Conservation (phyloP, 2,888 invertebrate species). For the Tetheella fluctuosa region DNA sequence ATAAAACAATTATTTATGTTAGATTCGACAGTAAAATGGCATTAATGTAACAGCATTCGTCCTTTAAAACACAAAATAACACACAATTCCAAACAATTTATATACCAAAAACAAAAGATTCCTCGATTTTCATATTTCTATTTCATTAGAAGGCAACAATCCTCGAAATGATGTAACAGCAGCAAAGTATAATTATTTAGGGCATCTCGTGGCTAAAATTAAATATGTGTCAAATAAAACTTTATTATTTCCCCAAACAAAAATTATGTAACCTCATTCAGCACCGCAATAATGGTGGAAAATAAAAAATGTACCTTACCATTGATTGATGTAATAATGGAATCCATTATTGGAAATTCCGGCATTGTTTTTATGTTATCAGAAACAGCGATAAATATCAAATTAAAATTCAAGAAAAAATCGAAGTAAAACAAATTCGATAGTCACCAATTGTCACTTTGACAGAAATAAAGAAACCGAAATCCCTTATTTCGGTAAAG, state of each 20-base stretch:
- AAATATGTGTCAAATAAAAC: slow-evolving; percentile 69
- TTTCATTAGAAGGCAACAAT: slow-evolving; percentile 25
- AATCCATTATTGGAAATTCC: slow-evolving; percentile 67
- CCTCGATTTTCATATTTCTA: slow-evolving; percentile 48
- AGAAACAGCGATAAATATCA: slow-evolving; percentile 14
- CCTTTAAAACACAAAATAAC: background rate
- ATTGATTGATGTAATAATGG: slow-evolving; percentile 68
- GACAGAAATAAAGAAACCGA: too few species aligned
- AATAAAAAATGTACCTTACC: slow-evolving; percentile 50
- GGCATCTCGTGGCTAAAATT: slow-evolving; percentile 73
- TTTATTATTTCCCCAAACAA: slow-evolving; percentile 57
- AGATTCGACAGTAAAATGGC: background rate
- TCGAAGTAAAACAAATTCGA: background rate
- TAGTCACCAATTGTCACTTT: background rate
- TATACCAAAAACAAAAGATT: slow-evolving; percentile 56
- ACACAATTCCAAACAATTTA: slow-evolving; percentile 24
- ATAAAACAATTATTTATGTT: background rate
- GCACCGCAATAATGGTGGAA: slow-evolving; percentile 25
- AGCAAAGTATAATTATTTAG: slow-evolving; percentile 53
- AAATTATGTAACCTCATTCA: slow-evolving; percentile 72
- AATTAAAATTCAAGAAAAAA: background rate
- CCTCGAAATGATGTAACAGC: slow-evolving; percentile 47
- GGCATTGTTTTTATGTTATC: slow-evolving; percentile 54
- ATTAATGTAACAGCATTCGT: background rate
- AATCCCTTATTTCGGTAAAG: too few species aligned